Base-by-base conservation (phyloP, 2,113 vertebrate genomes). In the Dipodomys spectabilis region DNA sequence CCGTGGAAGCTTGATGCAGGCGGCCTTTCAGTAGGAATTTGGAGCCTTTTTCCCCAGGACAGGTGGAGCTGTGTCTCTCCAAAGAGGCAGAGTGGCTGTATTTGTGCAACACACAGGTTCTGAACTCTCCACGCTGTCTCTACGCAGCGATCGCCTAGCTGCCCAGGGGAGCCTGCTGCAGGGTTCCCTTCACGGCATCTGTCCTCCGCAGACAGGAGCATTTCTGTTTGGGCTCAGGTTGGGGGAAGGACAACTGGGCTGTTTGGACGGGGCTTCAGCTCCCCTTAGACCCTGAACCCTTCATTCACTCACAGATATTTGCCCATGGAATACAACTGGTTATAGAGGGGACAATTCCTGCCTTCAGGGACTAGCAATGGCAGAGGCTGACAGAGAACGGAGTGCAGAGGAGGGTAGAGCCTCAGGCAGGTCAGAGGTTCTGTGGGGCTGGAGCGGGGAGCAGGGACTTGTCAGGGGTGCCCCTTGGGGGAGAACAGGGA, bases 291-390 rank as follows among this genome's bases (percentile, higher is more conserved):
- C 27, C 20, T 65, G 39, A 30, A 19, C 39, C 6, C 18, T 60
- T 68, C n/a, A 32, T 6, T 67, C 1, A 23, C 7, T 22, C 1
- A 0, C 30, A 35, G 15, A n/a, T 2, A 4, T 35, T 30, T 44
- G 15, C 18, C 30, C 12, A 45, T 57, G 39, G n/a, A 82, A 30
- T 11, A 35, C 28, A 68, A 57, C 32, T 23, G 25, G 5, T 11
- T 82, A 8, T 20, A 81, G 57, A 39, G 18, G 82, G 65, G 62
- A 49, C 20, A 1, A 4, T 6, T 18, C 23, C 32, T 45, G 68
- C 18, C 13, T 12, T 44, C 10, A 3, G 0, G 0, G 73, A 23
- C 60, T 15, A n/a, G 0, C 27, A 7, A 15, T 5, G 3, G 71
- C n/a, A 82, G 57, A 27, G 53, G 20, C 5, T 10, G 30, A 22